phyloP scores from a whole-genome alignment of 2,888 invertebrate species.

The Agelastica alni region DNA sequence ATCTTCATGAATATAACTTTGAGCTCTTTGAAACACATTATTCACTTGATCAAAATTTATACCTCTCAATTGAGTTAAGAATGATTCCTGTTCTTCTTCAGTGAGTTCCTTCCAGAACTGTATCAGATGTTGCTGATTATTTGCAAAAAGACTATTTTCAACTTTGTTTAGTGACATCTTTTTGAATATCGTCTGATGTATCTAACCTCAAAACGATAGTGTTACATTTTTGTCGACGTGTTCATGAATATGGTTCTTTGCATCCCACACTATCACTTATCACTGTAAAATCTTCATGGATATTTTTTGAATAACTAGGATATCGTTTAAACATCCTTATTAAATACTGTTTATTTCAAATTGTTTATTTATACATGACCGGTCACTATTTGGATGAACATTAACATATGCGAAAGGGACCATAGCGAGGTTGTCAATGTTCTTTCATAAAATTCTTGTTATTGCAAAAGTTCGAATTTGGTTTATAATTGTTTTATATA shows the following conservation, averaged over 20 bases:
- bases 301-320: not conserved
- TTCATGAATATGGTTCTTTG: conserved; percentile 26
- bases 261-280: conserved; percentile 25
- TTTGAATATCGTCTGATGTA: too few species aligned
- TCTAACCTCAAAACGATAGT: conserved; percentile 20
- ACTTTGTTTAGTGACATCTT: conserved; percentile 38
- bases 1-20: conserved; percentile 61
- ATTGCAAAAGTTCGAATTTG: too few species aligned
- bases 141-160: conserved; percentile 32
- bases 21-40: conserved; percentile 43
- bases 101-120: conserved; percentile 41
- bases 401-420: too few species aligned
- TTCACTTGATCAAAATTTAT: conserved; percentile 47
- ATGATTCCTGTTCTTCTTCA: conserved; percentile 35
- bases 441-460: too few species aligned
- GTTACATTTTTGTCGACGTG: conserved; percentile 18
- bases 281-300: conserved; percentile 1
- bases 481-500: too few species aligned
- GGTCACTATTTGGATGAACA: too few species aligned
- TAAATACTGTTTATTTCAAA: too few species aligned
- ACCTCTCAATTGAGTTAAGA: conserved; percentile 38
- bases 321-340: conserved; percentile 2
- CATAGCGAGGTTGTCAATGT: too few species aligned
- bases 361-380: too few species aligned
- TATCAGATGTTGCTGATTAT: conserved; percentile 42